Base-by-base conservation (phyloP, 2,113 vertebrate species). In the Glaucomys volans region DNA sequence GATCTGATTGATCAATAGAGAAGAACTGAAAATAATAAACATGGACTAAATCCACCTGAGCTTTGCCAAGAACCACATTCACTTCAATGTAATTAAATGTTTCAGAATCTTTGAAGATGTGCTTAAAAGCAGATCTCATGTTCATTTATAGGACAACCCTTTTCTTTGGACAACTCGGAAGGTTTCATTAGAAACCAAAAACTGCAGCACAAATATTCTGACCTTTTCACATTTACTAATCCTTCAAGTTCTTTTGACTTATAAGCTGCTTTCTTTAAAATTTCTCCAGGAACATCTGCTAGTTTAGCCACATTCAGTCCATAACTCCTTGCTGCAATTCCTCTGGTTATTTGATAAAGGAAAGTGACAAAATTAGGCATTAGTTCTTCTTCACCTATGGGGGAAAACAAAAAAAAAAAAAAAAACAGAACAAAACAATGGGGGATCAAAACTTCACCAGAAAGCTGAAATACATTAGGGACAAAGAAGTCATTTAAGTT, bases 241-340 rank as follows among this genome's bases (percentile, higher is more conserved):
- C 66, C 97, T 97, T 99, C 99, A 92, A 99, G 98, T 82, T 99
- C 99, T 92, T 98, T 98, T 82, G 99, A 99, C 98, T 99, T 99
- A 90, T 96, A 95, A 95, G 99, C 98, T 72, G 99, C 99, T 52
- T 98, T 99, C 97, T 98, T 98, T 77, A 99, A 98, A 92, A 99
- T 98, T 97, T 99, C 95, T 81, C 99, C 98, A 82, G 99, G 99
- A 97, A 99, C 98, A 90, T 99, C 99, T 89, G 99, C 99, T 97
- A 99, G 98, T 95, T 99, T 99, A 62, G 99, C 99, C 71, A 99
- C 99, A 85, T 99, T 99, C 54, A 99, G 98, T 71, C 99, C 99
- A 0, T 99, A 99, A 97, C 99, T 99, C 86, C 99, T 99, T 77
- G 98, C 99, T 35, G 99, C 99, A 86, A 99, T 98, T 95, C 99